These are phyloP conservation scores for Falco columbarius DNA, from an alignment of 2,797 vertebrate genomes.

Conservation along the genomic window DNA sequence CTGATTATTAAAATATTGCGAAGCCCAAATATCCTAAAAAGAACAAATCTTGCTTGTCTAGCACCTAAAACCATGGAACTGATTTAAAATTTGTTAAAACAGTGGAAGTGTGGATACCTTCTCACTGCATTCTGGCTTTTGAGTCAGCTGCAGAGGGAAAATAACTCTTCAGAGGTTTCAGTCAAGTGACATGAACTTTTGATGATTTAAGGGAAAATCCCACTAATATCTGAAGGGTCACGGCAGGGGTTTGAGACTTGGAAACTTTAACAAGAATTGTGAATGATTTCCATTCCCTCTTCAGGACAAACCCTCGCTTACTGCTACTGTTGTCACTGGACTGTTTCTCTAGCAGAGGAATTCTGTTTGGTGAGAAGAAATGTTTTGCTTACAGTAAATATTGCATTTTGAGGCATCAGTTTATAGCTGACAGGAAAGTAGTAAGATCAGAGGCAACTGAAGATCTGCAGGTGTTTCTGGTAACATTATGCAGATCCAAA, in stretches of 20 bases:
- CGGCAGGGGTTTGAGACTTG: not conserved
- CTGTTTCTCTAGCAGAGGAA: not conserved
- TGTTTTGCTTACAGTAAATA: not conserved
- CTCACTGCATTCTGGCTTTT: not conserved
- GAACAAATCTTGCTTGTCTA: not conserved
- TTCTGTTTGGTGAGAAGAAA: not conserved
- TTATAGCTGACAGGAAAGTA: not conserved
- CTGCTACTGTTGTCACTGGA: not conserved
- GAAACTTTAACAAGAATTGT: not conserved
- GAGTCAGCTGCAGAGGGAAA: not conserved
- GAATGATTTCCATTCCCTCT: not conserved
- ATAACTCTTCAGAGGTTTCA: not conserved
- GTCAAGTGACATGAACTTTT: not conserved
- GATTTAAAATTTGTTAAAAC: not conserved
- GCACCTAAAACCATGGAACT: not conserved
- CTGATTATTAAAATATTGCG: not conserved
- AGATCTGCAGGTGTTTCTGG: conserved; percentile 26
- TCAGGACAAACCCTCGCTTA: not conserved
- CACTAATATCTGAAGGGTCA: not conserved
- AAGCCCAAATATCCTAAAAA: not conserved
- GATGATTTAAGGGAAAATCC: not conserved
- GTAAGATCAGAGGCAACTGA: not conserved
- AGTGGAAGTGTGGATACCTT: not conserved
- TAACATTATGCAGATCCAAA: not conserved
- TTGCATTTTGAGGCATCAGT: not conserved